A percentile compares a stretch with the other conserved stretches of the same genome.
Conservation (phyloP, 2,113 vertebrate genomes). For the Strix uralensis region DNA sequence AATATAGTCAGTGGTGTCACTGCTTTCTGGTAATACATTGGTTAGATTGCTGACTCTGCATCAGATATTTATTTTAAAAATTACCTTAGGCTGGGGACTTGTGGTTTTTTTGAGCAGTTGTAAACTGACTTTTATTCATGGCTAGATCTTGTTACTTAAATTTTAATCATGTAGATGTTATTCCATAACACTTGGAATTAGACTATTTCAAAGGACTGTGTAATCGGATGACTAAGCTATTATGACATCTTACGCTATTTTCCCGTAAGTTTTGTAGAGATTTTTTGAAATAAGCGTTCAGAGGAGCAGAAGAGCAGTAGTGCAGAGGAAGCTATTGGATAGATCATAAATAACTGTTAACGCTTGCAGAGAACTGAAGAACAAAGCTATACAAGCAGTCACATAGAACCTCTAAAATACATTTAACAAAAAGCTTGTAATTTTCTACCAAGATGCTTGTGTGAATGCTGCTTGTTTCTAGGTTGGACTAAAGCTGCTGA, state of each 20-base stretch:
- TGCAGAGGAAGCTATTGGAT: background rate
- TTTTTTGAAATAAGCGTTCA: background rate
- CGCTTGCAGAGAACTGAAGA: background rate
- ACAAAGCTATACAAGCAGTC: background rate
- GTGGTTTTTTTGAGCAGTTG: background rate
- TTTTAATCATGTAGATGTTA: background rate
- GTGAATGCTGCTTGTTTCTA: background rate
- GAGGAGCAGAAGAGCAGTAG: background rate
- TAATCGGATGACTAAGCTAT: background rate
- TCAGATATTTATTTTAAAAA: background rate
- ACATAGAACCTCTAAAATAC: background rate
- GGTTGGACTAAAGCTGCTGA: background rate
- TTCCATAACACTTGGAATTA: background rate
- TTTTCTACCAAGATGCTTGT: background rate
- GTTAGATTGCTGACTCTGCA: background rate
- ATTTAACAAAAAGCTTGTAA: background rate
- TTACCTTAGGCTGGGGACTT: background rate
- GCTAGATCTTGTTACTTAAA: background rate
- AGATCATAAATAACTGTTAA: background rate
- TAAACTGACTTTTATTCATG: background rate
- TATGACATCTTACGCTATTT: background rate
- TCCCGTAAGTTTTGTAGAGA: background rate
- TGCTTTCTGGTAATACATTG: background rate
- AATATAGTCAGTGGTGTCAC: background rate
- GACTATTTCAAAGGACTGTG: background rate